Conservation (phyloP, 2,797 vertebrate species). For the Takifugu ocellatus region DNA sequence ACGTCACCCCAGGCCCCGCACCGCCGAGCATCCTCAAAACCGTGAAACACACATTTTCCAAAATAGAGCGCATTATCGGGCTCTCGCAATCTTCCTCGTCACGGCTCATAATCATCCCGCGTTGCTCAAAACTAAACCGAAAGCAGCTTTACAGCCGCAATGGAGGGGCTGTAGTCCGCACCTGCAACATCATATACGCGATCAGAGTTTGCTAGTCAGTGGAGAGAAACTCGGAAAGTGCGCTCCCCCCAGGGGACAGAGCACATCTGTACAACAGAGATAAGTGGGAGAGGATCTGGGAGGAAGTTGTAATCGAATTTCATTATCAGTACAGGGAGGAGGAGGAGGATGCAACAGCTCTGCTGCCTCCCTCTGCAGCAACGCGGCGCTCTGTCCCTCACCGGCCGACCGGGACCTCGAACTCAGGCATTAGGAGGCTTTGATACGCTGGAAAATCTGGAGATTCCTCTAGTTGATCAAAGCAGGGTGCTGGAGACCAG, state of each 20-base stretch:
- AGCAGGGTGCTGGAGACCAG: too few species aligned
- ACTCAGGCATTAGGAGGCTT: neutral
- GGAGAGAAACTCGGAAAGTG: conserved; percentile 42
- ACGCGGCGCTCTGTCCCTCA: neutral
- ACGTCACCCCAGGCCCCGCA: neutral
- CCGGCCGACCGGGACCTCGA: neutral
- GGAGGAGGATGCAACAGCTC: conserved; percentile 23
- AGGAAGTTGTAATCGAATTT: conserved; percentile 70
- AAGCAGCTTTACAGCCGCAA: neutral
- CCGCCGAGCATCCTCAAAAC: conserved; percentile 30
- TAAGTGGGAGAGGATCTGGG: conserved; percentile 63
- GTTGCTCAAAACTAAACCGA: conserved; percentile 22
- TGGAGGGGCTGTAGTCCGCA: conserved; percentile 15
- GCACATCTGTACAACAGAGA: conserved; percentile 61
- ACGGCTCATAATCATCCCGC: conserved; percentile 48
- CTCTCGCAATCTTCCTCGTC: conserved; percentile 46
- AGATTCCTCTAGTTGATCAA: too few species aligned
- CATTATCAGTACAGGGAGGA: conserved; percentile 57
- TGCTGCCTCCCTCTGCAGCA: conserved; percentile 12
- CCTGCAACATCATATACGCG: conserved; percentile 27
- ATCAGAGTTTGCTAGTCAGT: conserved; percentile 24
- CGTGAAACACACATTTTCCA: conserved; percentile 47
- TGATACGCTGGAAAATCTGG: too few species aligned
- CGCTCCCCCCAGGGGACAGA: conserved; percentile 16
- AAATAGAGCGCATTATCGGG: conserved; percentile 46